Evolutionary conservation across 2,888 invertebrate genomes (phyloP), one percentile per base, ranked within the genome.

Genomic region (Melanostoma scalare): DNA sequence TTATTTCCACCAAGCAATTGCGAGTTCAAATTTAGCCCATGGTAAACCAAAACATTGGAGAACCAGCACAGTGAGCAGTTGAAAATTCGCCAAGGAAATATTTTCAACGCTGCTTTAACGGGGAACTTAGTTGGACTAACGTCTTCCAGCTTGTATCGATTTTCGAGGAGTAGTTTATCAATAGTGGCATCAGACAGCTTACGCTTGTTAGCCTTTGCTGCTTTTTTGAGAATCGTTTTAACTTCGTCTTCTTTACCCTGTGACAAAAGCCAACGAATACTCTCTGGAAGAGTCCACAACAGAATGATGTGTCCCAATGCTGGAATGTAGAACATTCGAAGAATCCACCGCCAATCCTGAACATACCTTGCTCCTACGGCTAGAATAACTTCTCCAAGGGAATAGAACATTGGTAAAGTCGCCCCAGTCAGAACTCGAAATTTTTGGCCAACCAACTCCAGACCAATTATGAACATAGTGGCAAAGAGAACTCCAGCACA

Each of bases 61-160:
- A 95, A 93, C 96, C 96, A 96, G 92, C 95, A 95, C 86, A 95
- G 93, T 31, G 95, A 94, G 86, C 95, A 95, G 61, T 94, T 94
- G 1, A 93, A 76, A 58, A 91, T 88, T 48, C 90, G 88, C 88
- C 89, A 89, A 55, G 89, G 87, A 35, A 90, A 85, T 69, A 86
- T 88, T n/a, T 79, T 84, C 48, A 89, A 89, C 0, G 89, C 89
- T 31, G 88, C 86, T 3, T 88, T 87, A 30, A 89, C 89, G 1
- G 89, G 89, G 58, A 89, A 89, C 6, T 86, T 88, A 1, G 88
- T 86, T 60, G 89, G 89, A 0, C 87, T 80, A 2, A 88, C 79
- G 3, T 87, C 87, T 31, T 86, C 56, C 46, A 89, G 80, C 56
- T 89, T 89, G 44, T 86, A 86, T 30, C 88, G 88, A 72, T 89